Evolutionary conservation across 2,888 invertebrate species (phyloP).

Genomic region (Tetanocera ferruginea): DNA sequence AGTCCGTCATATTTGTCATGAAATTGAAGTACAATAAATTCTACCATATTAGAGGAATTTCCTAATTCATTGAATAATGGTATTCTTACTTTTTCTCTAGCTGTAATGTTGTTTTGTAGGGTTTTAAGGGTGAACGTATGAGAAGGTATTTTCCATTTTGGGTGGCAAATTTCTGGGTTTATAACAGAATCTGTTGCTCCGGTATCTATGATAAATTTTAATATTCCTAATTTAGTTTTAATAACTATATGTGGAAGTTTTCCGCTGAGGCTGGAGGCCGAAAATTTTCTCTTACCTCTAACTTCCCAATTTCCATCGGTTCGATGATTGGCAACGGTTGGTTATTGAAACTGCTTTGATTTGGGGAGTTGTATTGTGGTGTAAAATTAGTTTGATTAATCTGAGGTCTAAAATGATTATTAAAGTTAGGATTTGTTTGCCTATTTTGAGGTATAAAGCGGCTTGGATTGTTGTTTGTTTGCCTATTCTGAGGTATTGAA

Average conservation of each 20-base stretch:
- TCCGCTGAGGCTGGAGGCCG: background rate
- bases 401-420: too few species aligned
- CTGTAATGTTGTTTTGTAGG: slow-evolving; percentile 26
- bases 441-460: too few species aligned
- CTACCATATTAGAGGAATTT: slow-evolving; percentile 14
- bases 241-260: slow-evolving; percentile 29
- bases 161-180: slow-evolving; percentile 41
- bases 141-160: slow-evolving; percentile 24
- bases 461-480: too few species aligned
- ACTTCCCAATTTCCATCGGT: slow-evolving; percentile 25
- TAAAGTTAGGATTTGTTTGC: too few species aligned
- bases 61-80: slow-evolving; percentile 39
- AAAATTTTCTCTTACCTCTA: slow-evolving; percentile 29
- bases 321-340: slow-evolving; percentile 2
- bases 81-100: slow-evolving; percentile 33
- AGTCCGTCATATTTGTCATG: slow-evolving; percentile 42
- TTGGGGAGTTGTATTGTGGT: too few species aligned
- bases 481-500: too few species aligned
- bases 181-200: slow-evolving; percentile 31
- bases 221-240: slow-evolving; percentile 21
- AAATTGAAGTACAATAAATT: slow-evolving; percentile 39
- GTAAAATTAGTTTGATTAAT: too few species aligned
- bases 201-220: slow-evolving; percentile 29
- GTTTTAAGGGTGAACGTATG: slow-evolving; percentile 28
- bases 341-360: too few species aligned